A percentile compares a stretch with the other conserved stretches of the same genome.
phyloP scores from a whole-genome alignment of 2,113 vertebrate genomes.

The Mobula birostris region DNA sequence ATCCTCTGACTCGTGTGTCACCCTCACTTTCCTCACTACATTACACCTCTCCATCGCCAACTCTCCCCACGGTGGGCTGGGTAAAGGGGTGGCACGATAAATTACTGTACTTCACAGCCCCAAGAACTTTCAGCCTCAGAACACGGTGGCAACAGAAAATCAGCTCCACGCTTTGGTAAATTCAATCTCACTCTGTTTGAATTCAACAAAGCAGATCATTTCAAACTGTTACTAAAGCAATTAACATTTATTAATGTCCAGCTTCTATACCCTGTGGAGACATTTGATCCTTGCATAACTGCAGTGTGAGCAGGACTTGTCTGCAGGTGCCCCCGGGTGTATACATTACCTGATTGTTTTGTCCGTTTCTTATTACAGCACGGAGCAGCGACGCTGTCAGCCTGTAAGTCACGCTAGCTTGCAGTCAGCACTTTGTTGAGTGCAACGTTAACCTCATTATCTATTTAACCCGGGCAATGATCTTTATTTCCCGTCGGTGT shows the following conservation, averaged over 20 bases:
- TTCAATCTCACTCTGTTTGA: background rate
- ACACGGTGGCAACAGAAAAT: background rate
- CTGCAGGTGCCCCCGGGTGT: constrained; percentile 22
- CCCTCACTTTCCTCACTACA: too few species aligned
- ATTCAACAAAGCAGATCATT: constrained; percentile 28
- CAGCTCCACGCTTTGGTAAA: background rate
- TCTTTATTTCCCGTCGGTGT: background rate
- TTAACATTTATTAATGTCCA: constrained; percentile 35
- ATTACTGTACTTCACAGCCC: background rate
- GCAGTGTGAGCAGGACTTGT: constrained; percentile 9
- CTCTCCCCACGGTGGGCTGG: too few species aligned
- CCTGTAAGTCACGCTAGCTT: background rate
- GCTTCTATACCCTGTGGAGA: constrained; percentile 4
- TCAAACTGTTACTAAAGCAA: constrained; percentile 29
- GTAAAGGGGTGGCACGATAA: too few species aligned
- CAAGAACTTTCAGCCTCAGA: background rate
- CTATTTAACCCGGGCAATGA: background rate
- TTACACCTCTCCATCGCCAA: too few species aligned
- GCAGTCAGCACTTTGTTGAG: constrained; percentile 17
- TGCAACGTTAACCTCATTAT: background rate
- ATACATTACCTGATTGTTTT: constrained; percentile 17
- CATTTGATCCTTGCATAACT: constrained; percentile 22
- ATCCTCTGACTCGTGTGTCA: too few species aligned
- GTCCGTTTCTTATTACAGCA: background rate
- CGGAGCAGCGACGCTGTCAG: background rate